These are phyloP conservation scores for Lepus timidus DNA, from an alignment of 2,113 vertebrate species.

Conservation along the genomic window DNA sequence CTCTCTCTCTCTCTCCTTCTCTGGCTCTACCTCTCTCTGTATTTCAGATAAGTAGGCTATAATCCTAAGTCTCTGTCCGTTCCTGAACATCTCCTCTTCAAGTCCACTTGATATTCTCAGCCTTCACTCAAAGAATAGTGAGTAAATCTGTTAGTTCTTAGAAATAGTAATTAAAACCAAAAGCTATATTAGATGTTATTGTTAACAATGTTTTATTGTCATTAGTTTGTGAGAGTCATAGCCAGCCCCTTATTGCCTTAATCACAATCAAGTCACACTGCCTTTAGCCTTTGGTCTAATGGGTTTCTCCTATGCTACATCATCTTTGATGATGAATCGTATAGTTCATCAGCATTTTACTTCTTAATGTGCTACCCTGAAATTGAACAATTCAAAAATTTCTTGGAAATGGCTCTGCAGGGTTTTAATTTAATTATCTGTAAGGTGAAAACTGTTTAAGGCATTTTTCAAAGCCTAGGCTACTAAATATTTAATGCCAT, in stretches of 20 bases:
- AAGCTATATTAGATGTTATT: neutral
- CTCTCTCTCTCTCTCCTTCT: too few species aligned
- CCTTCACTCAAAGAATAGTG: neutral
- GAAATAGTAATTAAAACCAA: neutral
- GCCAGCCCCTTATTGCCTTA: neutral
- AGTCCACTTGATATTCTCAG: neutral
- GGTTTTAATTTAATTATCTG: slow-evolving; percentile 72
- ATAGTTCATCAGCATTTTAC: slow-evolving; percentile 10
- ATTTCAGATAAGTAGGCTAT: neutral
- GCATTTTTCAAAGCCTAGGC: slow-evolving; percentile 73
- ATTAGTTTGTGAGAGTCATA: neutral
- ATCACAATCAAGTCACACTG: neutral
- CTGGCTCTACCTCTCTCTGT: too few species aligned
- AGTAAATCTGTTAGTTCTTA: neutral
- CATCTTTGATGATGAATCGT: neutral
- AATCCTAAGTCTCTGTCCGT: neutral
- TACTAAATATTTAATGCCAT: slow-evolving; percentile 76
- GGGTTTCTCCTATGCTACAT: neutral
- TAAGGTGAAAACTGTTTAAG: slow-evolving; percentile 56
- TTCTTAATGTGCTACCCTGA: slow-evolving; percentile 37
- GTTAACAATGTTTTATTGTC: neutral
- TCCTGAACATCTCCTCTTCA: neutral
- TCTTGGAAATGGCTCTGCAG: slow-evolving; percentile 59
- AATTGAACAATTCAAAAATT: slow-evolving; percentile 58
- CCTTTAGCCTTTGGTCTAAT: neutral